Conservation (phyloP, 2,113 vertebrate species). For the Thalassarche chlororhynchos region DNA sequence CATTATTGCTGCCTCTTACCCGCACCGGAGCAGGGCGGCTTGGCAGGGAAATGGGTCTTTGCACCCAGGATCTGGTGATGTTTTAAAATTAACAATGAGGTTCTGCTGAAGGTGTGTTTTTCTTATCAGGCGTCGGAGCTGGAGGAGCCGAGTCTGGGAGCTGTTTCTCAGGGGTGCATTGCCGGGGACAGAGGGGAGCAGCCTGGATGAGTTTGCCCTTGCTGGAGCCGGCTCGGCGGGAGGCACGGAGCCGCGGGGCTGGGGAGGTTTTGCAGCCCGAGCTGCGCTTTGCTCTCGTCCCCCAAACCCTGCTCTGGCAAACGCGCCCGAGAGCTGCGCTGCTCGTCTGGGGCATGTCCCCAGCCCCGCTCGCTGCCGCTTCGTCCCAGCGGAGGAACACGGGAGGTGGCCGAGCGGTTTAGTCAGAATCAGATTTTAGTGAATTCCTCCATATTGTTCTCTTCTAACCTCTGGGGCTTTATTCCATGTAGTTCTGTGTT, state of each 20-base stretch:
- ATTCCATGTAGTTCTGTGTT: neutral
- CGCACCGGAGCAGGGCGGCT: neutral
- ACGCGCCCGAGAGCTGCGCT: accelerated
- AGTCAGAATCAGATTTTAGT: neutral
- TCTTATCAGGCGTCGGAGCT: accelerated
- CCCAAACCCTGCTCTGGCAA: neutral
- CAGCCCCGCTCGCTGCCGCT: neutral
- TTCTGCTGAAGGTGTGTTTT: neutral
- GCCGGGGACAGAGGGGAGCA: neutral
- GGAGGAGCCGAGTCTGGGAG: neutral
- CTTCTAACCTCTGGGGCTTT: neutral
- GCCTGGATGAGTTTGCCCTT: neutral
- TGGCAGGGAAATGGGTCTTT: neutral
- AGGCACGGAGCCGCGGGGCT: neutral
- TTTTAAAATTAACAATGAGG: neutral
- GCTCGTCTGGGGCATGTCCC: accelerated
- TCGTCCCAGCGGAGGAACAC: neutral
- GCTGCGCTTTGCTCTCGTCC: neutral
- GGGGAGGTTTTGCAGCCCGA: neutral
- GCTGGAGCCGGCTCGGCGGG: neutral
- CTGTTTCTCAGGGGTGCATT: neutral
- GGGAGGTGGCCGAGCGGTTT: accelerated
- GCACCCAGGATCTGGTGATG: neutral
- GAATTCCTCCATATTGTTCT: neutral
- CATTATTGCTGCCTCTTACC: neutral